phyloP scores from a whole-genome alignment of 2,797 vertebrate species.

The Acipenser ruthenus region DNA sequence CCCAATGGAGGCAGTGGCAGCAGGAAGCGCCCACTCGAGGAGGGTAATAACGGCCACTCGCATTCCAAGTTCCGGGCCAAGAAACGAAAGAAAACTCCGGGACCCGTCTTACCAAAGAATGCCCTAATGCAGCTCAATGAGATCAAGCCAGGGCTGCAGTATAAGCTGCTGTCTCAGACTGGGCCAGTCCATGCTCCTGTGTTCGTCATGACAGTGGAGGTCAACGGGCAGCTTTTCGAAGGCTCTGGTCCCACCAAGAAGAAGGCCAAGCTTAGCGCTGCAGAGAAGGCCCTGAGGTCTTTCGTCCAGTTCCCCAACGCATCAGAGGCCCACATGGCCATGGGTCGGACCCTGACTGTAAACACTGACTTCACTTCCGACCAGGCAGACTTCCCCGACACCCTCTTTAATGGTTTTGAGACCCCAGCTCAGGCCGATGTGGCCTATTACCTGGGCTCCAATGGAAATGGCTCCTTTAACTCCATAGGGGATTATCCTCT shows the following conservation, averaged over 20 bases:
- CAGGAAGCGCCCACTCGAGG: constrained; percentile 87
- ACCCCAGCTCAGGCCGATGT: constrained; percentile 69
- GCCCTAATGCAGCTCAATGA: constrained; percentile 97
- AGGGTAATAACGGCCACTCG: constrained; percentile 83
- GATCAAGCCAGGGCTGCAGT: constrained; percentile 90
- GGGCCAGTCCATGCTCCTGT: constrained; percentile 91
- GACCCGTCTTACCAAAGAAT: constrained; percentile 90
- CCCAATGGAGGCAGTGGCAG: constrained; percentile 73
- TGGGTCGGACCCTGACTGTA: constrained; percentile 84
- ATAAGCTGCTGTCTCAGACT: constrained; percentile 87
- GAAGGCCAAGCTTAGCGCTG: constrained; percentile 90
- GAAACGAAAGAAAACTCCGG: constrained; percentile 87
- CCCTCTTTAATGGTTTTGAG: constrained; percentile 94
- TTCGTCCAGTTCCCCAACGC: constrained; percentile 96
- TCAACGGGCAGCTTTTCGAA: constrained; percentile 91
- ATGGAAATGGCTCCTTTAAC: constrained; percentile 76
- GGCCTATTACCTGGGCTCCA: constrained; percentile 79
- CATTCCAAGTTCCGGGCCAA: constrained; percentile 85
- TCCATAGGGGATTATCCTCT: constrained; percentile 74
- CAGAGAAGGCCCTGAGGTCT: constrained; percentile 87
- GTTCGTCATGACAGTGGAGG: constrained; percentile 94
- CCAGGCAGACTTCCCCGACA: constrained; percentile 91
- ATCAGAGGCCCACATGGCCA: constrained; percentile 90
- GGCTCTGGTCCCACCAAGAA: constrained; percentile 94
- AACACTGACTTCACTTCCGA: constrained; percentile 95